Percentiles rank a stretch among this genome's conserved stretches.
Conservation (phyloP, 2,113 vertebrate species). For the Lanius collurio region DNA sequence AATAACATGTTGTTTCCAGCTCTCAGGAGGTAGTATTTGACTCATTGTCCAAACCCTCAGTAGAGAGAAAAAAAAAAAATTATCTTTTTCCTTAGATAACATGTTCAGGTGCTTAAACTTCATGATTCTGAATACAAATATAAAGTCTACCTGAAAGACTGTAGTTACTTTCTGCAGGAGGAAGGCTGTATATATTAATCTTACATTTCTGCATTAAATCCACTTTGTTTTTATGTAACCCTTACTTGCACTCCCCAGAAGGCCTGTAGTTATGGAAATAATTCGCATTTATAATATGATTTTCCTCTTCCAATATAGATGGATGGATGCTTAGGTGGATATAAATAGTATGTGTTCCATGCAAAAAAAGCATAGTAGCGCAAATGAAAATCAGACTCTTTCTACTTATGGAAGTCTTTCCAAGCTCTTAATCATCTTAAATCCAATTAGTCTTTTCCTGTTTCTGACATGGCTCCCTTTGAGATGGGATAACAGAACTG, state of each 20-base stretch:
- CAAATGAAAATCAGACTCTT: constrained; percentile 44
- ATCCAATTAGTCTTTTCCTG: constrained; percentile 59
- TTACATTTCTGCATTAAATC: neutral
- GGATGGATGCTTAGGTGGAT: constrained; percentile 3
- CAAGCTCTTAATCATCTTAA: constrained; percentile 55
- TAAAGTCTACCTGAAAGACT: neutral
- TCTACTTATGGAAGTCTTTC: constrained; percentile 33
- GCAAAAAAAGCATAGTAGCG: neutral
- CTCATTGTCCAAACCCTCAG: neutral
- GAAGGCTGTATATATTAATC: neutral
- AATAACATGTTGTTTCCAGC: neutral
- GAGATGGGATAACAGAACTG: neutral
- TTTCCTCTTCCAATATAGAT: constrained; percentile 1
- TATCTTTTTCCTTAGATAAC: neutral
- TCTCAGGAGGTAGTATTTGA: neutral
- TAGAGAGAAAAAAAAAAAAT: neutral
- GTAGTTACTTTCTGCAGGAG: neutral
- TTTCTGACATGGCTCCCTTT: constrained; percentile 27
- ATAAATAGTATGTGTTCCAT: constrained; percentile 30
- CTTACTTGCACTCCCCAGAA: neutral
- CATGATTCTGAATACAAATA: neutral
- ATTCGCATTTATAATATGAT: neutral
- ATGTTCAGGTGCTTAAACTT: neutral
- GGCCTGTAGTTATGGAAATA: neutral
- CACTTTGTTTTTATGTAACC: neutral